These are phyloP conservation scores for Dasyurus viverrinus DNA, from an alignment of 2,113 vertebrate genomes.

Conservation along the genomic window DNA sequence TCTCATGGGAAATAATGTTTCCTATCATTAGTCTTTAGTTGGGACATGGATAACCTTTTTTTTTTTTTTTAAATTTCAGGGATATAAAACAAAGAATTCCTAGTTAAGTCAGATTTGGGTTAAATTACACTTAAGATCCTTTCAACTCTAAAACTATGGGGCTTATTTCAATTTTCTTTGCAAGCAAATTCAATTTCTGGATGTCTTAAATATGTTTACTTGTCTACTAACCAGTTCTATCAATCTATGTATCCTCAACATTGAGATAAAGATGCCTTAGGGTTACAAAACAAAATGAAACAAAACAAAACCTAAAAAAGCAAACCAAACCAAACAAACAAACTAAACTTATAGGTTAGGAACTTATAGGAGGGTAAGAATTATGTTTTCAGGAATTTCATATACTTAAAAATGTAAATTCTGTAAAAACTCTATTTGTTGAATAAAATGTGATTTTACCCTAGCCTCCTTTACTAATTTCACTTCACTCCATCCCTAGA, in stretches of 20 bases:
- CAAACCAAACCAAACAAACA: too few species aligned
- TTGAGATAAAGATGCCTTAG: not conserved
- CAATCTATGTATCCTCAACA: not conserved
- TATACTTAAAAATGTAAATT: not conserved
- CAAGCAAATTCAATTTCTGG: not conserved
- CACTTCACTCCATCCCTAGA: not conserved
- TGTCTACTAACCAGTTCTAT: not conserved
- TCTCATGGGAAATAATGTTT: not conserved
- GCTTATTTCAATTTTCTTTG: not conserved
- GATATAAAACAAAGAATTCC: not conserved
- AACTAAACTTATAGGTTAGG: not conserved
- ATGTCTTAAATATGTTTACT: not conserved
- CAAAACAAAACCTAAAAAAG: too few species aligned
- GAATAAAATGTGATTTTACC: not conserved
- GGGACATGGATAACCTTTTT: not conserved
- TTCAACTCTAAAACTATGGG: not conserved
- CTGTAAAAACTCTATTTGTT: constrained; percentile 7
- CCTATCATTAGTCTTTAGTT: not conserved
- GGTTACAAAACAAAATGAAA: not conserved
- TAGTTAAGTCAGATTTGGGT: not conserved
- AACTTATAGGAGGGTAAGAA: not conserved
- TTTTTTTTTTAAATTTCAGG: not conserved
- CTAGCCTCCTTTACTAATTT: not conserved
- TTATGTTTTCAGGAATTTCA: not conserved
- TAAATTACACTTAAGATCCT: not conserved